Conservation (phyloP, 2,888 invertebrate genomes). For the Noctua comes region DNA sequence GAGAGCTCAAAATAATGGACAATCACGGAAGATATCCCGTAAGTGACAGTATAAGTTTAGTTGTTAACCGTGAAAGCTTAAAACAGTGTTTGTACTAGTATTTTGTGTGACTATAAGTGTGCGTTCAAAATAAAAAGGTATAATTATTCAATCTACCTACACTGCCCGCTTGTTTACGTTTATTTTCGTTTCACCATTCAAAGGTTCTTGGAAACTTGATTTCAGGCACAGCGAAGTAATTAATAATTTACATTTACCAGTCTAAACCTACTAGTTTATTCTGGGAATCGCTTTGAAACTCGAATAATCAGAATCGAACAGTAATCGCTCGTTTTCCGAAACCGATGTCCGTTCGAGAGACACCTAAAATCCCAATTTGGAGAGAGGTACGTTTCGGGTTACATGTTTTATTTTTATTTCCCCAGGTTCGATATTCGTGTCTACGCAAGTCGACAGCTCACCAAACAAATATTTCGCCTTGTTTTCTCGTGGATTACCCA, state of each 20-base stretch:
- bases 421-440: conserved; percentile 41
- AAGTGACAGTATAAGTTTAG: too few species aligned
- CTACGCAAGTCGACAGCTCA: conserved; percentile 65
- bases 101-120: background rate
- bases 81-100: background rate
- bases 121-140: background rate
- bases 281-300: conserved; percentile 22
- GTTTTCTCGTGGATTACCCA: conserved; percentile 72
- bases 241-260: conserved; percentile 15
- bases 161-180: background rate
- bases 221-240: conserved; percentile 20
- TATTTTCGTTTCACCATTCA: conserved; percentile 14
- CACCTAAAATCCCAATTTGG: conserved; percentile 35
- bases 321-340: conserved; percentile 33
- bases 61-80: too few species aligned
- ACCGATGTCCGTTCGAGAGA: conserved; percentile 27
- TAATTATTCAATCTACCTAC: background rate
- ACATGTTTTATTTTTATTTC: conserved; percentile 43
- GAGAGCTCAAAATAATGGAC: too few species aligned
- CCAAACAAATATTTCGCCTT: conserved; percentile 71
- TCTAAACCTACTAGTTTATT: conserved; percentile 5
- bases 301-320: conserved; percentile 26
- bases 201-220: conserved; percentile 23
- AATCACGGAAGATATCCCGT: too few species aligned
- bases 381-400: conserved; percentile 31